Percentiles rank a stretch among this genome's conserved stretches.
Conservation (phyloP, 1,140 invertebrate species). For the Manduca sexta region DNA sequence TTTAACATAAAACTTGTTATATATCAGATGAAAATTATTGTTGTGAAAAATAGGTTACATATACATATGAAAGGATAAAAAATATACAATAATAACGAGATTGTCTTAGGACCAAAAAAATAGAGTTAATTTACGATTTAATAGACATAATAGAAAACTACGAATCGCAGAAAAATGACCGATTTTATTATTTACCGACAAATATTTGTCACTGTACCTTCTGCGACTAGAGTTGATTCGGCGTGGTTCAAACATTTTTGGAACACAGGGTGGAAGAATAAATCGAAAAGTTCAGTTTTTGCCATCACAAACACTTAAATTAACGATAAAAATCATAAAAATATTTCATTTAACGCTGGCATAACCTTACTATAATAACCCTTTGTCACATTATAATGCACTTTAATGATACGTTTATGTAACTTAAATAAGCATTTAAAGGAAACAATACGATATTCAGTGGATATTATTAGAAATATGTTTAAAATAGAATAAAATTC, state of each 20-base stretch:
- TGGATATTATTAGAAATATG: slow-evolving; percentile 10
- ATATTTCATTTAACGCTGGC: slow-evolving; percentile 45
- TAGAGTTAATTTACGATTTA: no score
- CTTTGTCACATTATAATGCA: neutral
- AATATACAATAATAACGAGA: no score
- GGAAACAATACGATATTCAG: slow-evolving; percentile 2
- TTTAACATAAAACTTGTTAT: no score
- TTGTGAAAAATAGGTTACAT: no score
- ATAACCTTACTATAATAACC: slow-evolving; percentile 42
- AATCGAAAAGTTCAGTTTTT: slow-evolving; percentile 68
- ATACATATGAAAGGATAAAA: no score
- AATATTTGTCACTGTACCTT: slow-evolving; percentile 43
- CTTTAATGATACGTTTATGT: slow-evolving; percentile 2
- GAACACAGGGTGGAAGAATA: slow-evolving; percentile 72
- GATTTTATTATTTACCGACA: neutral
- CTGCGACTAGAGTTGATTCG: slow-evolving; percentile 43
- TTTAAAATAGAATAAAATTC: slow-evolving; percentile 14
- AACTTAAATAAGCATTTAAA: slow-evolving; percentile 9
- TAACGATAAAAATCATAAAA: slow-evolving; percentile 35
- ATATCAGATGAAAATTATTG: no score
- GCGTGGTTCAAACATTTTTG: slow-evolving; percentile 72
- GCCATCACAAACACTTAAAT: slow-evolving; percentile 53
- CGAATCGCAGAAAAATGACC: neutral
- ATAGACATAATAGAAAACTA: no score
- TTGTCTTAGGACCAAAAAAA: no score